These are phyloP conservation scores for Alosa alosa DNA, from an alignment of 2,113 vertebrate genomes.

Conservation along the genomic window DNA sequence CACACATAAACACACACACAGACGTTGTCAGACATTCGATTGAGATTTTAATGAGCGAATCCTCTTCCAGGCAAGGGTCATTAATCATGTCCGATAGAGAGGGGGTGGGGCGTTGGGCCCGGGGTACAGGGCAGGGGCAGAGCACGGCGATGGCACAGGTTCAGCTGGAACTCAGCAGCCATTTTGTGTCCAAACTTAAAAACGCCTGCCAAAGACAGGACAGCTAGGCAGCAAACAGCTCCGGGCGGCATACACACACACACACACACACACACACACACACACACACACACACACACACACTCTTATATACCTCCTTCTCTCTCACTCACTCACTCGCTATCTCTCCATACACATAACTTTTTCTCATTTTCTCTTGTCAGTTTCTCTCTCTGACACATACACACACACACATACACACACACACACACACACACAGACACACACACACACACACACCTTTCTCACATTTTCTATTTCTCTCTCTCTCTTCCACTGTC, in stretches of 20 bases:
- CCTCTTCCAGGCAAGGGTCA: conserved; percentile 56
- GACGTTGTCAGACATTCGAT: conserved; percentile 45
- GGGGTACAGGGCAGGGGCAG: conserved; percentile 33
- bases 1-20: conserved; percentile 21
- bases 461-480: not conserved
- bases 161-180: conserved; percentile 63
- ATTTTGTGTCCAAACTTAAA: conserved; percentile 57
- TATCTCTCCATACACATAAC: not conserved
- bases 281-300: not conserved
- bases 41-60: conserved; percentile 57
- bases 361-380: not conserved
- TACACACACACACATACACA: no score
- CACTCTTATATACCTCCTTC: not conserved
- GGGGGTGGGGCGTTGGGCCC: not conserved
- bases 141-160: conserved; percentile 54
- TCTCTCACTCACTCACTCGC: not conserved
- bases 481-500: not conserved
- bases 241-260: conserved; percentile 39
- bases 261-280: no score
- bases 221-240: conserved; percentile 52
- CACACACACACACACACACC: not conserved
- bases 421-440: not conserved
- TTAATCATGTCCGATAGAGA: conserved; percentile 67
- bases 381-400: conserved; percentile 13
- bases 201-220: conserved; percentile 50